A percentile compares a stretch with the other conserved stretches of the same genome.
phyloP scores from a whole-genome alignment of 2,797 vertebrate species.

The Microchirus variegatus region DNA sequence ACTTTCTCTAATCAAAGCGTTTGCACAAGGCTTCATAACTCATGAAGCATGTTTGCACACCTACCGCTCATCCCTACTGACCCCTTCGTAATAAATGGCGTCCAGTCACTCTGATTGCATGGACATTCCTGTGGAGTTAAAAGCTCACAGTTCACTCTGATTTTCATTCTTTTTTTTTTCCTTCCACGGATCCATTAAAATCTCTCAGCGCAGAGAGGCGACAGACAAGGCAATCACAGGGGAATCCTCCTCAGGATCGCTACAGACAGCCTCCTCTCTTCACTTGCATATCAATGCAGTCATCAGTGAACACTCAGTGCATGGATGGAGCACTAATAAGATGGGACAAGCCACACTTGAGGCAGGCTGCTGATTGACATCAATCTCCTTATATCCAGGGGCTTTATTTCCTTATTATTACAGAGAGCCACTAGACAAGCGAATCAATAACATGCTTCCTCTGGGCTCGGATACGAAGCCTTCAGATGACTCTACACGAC shows the following conservation, averaged over 20 bases:
- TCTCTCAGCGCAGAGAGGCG: conserved; percentile 38
- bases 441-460: conserved; percentile 78
- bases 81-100: conserved; percentile 13
- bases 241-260: conserved; percentile 71
- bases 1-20: conserved; percentile 2
- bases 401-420: conserved; percentile 81
- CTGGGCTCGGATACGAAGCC: conserved; percentile 51
- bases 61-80: conserved; percentile 8
- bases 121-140: conserved; percentile 21
- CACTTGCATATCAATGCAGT: conserved; percentile 78
- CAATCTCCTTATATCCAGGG: conserved; percentile 77
- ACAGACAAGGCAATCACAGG: conserved; percentile 69
- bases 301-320: conserved; percentile 76
- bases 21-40: conserved; percentile 3
- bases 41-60: not conserved
- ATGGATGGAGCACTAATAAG: conserved; percentile 75
- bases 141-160: conserved; percentile 32
- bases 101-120: conserved; percentile 12
- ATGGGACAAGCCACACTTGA: conserved; percentile 72
- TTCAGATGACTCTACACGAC: conserved; percentile 48
- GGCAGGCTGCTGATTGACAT: conserved; percentile 75
- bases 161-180: not conserved
- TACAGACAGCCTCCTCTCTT: conserved; percentile 63
- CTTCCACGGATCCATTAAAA: conserved; percentile 45
- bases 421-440: conserved; percentile 71